A percentile compares a stretch with the other conserved stretches of the same genome.
phyloP scores from a whole-genome alignment of 2,113 vertebrate species.

The Daphoenositta chrysoptera region DNA sequence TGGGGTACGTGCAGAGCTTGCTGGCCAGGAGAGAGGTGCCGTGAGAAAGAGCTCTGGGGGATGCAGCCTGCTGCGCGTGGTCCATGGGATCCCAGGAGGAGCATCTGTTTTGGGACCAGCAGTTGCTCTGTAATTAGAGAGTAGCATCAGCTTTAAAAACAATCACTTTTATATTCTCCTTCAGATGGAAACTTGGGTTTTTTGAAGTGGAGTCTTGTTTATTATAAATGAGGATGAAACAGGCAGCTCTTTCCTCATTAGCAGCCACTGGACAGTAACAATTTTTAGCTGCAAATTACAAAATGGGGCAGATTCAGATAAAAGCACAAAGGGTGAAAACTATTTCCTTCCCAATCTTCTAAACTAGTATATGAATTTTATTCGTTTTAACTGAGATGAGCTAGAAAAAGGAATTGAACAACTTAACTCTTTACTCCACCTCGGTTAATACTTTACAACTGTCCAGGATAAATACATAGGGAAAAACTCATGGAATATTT shows the following conservation, averaged over 20 bases:
- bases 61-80: slow-evolving; percentile 53
- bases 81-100: slow-evolving; percentile 29
- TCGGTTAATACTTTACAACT: background rate
- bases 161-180: background rate
- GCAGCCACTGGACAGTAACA: background rate
- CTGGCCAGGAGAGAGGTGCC: slow-evolving; percentile 32
- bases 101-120: background rate
- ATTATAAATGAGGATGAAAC: background rate
- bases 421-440: background rate
- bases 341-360: background rate
- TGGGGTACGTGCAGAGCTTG: slow-evolving; percentile 45
- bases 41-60: slow-evolving; percentile 55
- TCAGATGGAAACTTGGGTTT: background rate
- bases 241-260: background rate
- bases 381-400: background rate
- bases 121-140: slow-evolving; percentile 11
- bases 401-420: background rate
- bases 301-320: background rate
- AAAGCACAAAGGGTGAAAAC: background rate
- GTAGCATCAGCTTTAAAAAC: slow-evolving; percentile 39
- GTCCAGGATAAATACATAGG: background rate
- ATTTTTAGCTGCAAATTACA: background rate
- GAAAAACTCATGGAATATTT: background rate
- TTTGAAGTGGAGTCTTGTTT: background rate
- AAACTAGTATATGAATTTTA: background rate